Percentiles rank a stretch among this genome's conserved stretches.
Conservation (phyloP, 2,888 invertebrate genomes). For the Electrophaes corylata region DNA sequence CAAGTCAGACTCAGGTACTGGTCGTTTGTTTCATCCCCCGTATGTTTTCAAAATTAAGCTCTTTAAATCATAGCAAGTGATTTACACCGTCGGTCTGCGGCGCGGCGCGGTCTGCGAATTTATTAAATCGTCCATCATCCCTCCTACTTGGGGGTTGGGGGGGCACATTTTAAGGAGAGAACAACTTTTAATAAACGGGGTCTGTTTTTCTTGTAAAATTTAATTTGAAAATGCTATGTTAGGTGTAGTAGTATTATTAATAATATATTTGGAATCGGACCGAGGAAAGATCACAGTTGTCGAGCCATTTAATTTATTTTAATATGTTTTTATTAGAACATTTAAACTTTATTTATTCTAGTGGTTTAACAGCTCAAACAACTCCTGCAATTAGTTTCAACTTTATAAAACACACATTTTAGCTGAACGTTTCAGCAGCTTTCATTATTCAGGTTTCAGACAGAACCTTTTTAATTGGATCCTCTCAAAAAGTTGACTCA, state of each 20-base stretch:
- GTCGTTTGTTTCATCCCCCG: conserved; percentile 8
- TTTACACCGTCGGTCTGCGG: conserved; percentile 44
- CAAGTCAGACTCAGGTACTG: no score
- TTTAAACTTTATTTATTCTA: no score
- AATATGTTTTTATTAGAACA: no score
- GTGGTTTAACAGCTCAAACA: not conserved
- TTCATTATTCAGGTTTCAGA: conserved; percentile 9
- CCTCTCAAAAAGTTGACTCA: conserved; percentile 6
- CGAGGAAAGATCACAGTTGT: no score
- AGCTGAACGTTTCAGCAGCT: conserved; percentile 1
- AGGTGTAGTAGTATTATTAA: not conserved
- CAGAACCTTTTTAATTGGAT: conserved; percentile 5
- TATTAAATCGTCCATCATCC: conserved; percentile 62
- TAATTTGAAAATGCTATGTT: not conserved
- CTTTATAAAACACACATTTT: not conserved
- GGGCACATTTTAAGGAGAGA: conserved; percentile 1
- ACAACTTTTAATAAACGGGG: conserved; percentile 26
- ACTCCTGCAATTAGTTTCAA: not conserved
- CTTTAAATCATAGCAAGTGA: conserved; percentile 48
- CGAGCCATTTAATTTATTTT: no score
- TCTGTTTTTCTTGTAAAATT: conserved; percentile 12
- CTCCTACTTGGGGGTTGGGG: conserved; percentile 38
- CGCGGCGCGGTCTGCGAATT: conserved; percentile 48
- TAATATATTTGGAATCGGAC: no score
- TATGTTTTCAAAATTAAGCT: conserved; percentile 39